Conservation (phyloP, 2,113 vertebrate genomes). For the Oreochromis aureus region DNA sequence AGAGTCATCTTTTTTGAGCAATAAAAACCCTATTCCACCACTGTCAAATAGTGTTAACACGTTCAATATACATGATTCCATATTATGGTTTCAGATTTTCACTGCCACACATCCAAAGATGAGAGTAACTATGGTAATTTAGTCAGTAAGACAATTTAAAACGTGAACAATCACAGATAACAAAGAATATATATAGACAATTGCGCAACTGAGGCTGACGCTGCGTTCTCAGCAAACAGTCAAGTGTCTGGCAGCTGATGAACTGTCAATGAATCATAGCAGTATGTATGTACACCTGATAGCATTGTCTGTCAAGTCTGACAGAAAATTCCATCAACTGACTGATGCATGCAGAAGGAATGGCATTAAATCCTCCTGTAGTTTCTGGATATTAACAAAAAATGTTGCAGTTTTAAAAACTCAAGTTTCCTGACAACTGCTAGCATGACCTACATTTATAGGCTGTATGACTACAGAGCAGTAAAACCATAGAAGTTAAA, state of each 20-base stretch:
- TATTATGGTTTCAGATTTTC: background rate
- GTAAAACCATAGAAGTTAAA: background rate
- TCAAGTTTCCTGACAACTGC: constrained; percentile 26
- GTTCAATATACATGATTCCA: background rate
- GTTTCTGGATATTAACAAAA: background rate
- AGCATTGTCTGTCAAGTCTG: background rate
- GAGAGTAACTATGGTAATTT: background rate
- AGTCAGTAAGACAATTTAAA: background rate
- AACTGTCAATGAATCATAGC: background rate
- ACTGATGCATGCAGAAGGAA: background rate
- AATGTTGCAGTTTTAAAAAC: background rate
- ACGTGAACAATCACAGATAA: background rate
- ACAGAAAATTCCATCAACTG: background rate
- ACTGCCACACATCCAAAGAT: background rate
- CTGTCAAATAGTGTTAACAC: background rate
- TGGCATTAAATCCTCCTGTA: background rate
- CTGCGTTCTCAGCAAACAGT: background rate
- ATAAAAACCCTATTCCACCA: background rate
- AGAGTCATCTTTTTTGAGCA: background rate
- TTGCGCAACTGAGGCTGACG: background rate
- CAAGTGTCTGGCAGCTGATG: background rate
- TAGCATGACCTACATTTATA: constrained; percentile 55
- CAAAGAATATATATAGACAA: background rate
- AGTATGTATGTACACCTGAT: background rate
- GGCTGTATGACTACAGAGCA: background rate